Evolutionary conservation across 2,888 invertebrate genomes (phyloP).

Genomic region (Tineola bisselliella): DNA sequence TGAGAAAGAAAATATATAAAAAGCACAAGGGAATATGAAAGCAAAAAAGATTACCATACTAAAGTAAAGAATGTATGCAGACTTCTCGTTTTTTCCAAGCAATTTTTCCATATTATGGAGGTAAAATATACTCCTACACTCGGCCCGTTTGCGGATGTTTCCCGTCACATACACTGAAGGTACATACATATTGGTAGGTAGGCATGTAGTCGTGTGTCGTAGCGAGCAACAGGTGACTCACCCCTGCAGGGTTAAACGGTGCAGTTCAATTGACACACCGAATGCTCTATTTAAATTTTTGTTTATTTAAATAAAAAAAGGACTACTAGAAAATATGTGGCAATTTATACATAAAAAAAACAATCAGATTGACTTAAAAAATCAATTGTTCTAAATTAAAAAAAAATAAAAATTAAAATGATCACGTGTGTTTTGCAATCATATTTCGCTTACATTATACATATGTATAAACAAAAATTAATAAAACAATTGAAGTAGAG

Average conservation of each 20-base stretch:
- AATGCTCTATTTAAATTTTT: slow-evolving; percentile 32
- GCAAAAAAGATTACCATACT: neutral
- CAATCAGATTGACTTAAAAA: too few relatives aligned
- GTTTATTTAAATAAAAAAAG: slow-evolving; percentile 6
- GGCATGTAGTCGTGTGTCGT: slow-evolving; percentile 36
- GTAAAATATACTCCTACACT: neutral
- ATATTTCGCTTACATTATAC: too few relatives aligned
- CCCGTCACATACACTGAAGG: slow-evolving; percentile 12
- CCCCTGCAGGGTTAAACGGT: slow-evolving; percentile 61
- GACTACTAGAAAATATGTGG: too few relatives aligned
- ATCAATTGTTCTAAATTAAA: too few relatives aligned
- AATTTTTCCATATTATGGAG: neutral
- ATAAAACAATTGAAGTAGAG: slow-evolving; percentile 31
- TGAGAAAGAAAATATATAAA: neutral
- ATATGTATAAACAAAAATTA: neutral
- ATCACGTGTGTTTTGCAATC: too few relatives aligned
- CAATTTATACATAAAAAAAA: too few relatives aligned
- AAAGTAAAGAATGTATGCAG: neutral
- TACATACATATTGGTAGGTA: slow-evolving; percentile 21
- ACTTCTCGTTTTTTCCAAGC: neutral
- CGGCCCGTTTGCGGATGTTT: slow-evolving; percentile 9
- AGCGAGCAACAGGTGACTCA: slow-evolving; percentile 57
- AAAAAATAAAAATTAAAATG: too few relatives aligned
- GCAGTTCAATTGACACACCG: slow-evolving; percentile 23
- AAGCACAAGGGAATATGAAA: neutral